phyloP scores from a whole-genome alignment of 1,140 invertebrate species.

The Himalopsyche phryganea region DNA sequence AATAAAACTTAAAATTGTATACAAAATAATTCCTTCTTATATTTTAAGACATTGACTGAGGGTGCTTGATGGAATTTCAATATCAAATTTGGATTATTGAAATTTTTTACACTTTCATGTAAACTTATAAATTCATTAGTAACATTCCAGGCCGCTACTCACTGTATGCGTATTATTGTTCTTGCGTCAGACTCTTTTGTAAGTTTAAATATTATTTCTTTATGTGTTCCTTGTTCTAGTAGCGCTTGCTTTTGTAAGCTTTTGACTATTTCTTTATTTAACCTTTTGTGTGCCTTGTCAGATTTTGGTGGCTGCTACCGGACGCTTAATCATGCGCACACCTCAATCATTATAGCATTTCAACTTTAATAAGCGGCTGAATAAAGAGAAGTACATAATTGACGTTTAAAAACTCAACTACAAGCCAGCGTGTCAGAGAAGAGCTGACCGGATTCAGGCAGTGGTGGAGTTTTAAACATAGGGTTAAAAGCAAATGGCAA shows the following conservation, averaged over 20 bases:
- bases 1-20: no score
- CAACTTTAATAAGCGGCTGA: conserved; percentile 22
- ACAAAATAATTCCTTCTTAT: no score
- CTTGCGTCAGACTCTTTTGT: background rate
- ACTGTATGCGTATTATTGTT: background rate
- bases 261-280: conserved; percentile 10
- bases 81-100: no score
- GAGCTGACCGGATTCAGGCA: no score
- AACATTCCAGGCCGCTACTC: no score
- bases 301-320: conserved; percentile 10
- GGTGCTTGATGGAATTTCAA: no score
- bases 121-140: no score
- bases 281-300: conserved; percentile 15
- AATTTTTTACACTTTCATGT: no score
- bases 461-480: no score
- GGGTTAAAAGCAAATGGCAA: no score
- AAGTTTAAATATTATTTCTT: background rate
- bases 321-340: conserved; percentile 10
- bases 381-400: conserved; percentile 20
- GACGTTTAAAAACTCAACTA: conserved; percentile 23
- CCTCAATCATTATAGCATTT: conserved; percentile 23
- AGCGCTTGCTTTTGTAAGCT: background rate
- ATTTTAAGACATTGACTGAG: no score
- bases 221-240: conserved; percentile 7
- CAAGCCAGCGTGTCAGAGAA: conserved; percentile 9